A percentile compares a stretch with the other conserved stretches of the same genome.
Evolutionary conservation across 2,113 vertebrate species (phyloP).

Genomic region (Coreoperca whiteheadi): DNA sequence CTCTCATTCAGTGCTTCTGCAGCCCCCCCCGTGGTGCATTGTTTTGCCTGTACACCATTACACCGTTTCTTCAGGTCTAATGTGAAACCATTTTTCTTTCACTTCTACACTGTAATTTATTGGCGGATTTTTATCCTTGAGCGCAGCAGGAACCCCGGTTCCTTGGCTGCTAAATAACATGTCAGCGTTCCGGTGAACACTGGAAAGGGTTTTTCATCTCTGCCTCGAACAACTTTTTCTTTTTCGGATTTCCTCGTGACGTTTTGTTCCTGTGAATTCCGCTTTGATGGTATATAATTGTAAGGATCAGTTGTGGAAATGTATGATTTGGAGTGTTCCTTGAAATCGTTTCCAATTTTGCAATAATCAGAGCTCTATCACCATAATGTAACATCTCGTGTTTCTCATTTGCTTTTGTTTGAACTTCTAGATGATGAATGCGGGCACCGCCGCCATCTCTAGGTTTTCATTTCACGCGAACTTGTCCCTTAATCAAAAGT

Average conservation of each 20-base stretch:
- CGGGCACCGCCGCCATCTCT: not conserved
- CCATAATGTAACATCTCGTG: no score
- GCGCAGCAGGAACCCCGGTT: conserved; percentile 1
- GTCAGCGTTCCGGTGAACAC: not conserved
- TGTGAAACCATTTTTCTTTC: conserved; percentile 45
- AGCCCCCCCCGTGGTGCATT: conserved; percentile 12
- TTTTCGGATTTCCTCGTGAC: not conserved
- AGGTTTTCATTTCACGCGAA: not conserved
- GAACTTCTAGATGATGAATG: not conserved
- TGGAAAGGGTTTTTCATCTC: not conserved
- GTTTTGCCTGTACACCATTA: conserved; percentile 29
- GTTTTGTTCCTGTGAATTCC: not conserved
- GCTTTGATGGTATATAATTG: not conserved
- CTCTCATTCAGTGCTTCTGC: not conserved
- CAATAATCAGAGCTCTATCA: not conserved
- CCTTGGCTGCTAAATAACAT: conserved; percentile 20
- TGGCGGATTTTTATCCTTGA: conserved; percentile 28
- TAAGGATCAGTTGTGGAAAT: not conserved
- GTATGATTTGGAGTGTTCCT: not conserved
- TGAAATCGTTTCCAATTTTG: not conserved
- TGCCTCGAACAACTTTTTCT: not conserved
- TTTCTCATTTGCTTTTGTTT: not conserved
- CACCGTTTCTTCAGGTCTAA: conserved; percentile 42
- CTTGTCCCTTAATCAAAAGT: conserved; percentile 36
- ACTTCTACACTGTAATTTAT: conserved; percentile 40